These are phyloP conservation scores for Melanotaenia trifasciata DNA, from an alignment of 2,797 vertebrate genomes.

Conservation along the genomic window DNA sequence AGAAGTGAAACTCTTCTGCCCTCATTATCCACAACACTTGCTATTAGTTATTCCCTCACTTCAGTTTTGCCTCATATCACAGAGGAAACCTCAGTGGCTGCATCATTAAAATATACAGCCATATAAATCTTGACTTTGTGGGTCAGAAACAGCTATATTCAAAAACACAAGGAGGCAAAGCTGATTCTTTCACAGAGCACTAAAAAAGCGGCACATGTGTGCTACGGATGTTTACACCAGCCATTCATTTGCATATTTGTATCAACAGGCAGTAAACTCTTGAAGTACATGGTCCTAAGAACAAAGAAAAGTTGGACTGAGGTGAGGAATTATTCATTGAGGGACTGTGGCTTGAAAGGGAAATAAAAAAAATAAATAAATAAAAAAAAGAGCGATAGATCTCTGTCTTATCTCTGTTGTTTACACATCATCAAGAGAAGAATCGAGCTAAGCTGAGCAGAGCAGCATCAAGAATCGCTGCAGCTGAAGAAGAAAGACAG, in stretches of 20 bases:
- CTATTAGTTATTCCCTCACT: slow-evolving; percentile 41
- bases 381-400: slow-evolving; percentile 4
- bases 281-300: slow-evolving; percentile 22
- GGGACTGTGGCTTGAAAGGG: slow-evolving; percentile 32
- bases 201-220: slow-evolving; percentile 24
- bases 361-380: not conserved
- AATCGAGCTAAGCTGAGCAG: slow-evolving; percentile 41
- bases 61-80: slow-evolving; percentile 34
- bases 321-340: slow-evolving; percentile 44
- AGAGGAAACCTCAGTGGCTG: slow-evolving; percentile 29
- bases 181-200: slow-evolving; percentile 26
- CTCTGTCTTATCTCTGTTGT: slow-evolving; percentile 38
- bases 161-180: slow-evolving; percentile 27
- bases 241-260: slow-evolving; percentile 30
- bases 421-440: slow-evolving; percentile 43
- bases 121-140: slow-evolving; percentile 50
- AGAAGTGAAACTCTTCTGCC: slow-evolving; percentile 22
- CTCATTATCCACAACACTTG: slow-evolving; percentile 56
- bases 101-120: slow-evolving; percentile 57
- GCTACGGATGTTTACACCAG: slow-evolving; percentile 39
- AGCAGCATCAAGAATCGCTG: slow-evolving; percentile 30
- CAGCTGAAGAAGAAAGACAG: slow-evolving; percentile 45
- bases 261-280: slow-evolving; percentile 26
- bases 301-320: slow-evolving; percentile 27
- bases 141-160: slow-evolving; percentile 42